phyloP scores from a whole-genome alignment of 2,888 invertebrate genomes.

The Mylabris sibirica region DNA sequence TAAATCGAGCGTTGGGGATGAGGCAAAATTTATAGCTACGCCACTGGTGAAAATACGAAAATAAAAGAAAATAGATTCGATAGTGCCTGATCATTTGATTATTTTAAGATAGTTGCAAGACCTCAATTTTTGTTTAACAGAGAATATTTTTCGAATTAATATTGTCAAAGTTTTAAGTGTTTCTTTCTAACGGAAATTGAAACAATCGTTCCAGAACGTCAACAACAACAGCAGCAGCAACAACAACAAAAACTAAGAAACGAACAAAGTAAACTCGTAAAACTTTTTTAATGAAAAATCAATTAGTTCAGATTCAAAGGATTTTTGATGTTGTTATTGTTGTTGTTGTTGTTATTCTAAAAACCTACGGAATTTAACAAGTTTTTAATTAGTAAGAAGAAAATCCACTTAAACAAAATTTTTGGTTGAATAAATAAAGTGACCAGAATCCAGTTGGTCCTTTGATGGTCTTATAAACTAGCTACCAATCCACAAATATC shows the following conservation, averaged over 20 bases:
- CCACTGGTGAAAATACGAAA: too few relatives aligned
- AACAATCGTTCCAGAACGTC: neutral
- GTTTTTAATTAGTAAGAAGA: slow-evolving; percentile 35
- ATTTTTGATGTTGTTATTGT: slow-evolving; percentile 16
- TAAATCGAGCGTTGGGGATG: too few relatives aligned
- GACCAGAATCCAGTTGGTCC: slow-evolving; percentile 24
- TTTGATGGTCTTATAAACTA: slow-evolving; percentile 32
- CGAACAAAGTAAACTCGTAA: slow-evolving; percentile 18
- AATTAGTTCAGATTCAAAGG: slow-evolving; percentile 28
- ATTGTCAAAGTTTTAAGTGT: neutral
- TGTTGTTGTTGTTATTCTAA: slow-evolving; percentile 18
- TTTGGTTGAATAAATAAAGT: slow-evolving; percentile 41
- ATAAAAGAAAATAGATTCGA: too few relatives aligned
- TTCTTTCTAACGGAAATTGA: neutral
- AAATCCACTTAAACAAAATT: slow-evolving; percentile 42
- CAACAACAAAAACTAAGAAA: slow-evolving; percentile 1
- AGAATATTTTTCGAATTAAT: neutral
- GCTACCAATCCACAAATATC: slow-evolving; percentile 44
- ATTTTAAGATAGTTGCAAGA: too few relatives aligned
- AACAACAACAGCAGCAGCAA: neutral
- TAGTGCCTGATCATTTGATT: too few relatives aligned
- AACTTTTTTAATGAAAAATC: slow-evolving; percentile 31
- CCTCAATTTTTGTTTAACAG: too few relatives aligned
- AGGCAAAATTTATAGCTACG: too few relatives aligned
- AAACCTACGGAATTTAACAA: neutral